Conservation (phyloP, 2,888 invertebrate species). For the Pachymerium ferrugineum region DNA sequence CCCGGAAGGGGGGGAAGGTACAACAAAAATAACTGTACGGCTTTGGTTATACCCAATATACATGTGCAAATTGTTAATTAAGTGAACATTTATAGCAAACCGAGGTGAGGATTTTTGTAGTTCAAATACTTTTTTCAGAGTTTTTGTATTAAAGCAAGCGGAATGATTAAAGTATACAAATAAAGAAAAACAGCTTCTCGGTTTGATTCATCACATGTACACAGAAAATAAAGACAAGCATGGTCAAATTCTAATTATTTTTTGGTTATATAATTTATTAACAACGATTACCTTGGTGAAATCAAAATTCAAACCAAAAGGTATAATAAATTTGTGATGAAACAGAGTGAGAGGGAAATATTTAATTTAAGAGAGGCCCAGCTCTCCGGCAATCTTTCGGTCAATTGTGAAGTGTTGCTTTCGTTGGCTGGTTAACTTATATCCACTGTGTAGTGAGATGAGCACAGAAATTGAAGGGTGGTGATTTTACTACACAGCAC, state of each 20-base stretch:
- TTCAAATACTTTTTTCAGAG: background rate
- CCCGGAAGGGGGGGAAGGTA: background rate
- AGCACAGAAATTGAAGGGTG: background rate
- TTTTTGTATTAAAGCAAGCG: background rate
- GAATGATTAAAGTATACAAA: slow-evolving; percentile 7
- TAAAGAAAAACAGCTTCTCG: no score
- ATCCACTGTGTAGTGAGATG: background rate
- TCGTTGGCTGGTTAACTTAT: background rate
- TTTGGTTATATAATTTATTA: background rate
- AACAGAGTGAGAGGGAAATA: background rate
- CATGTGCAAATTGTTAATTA: background rate
- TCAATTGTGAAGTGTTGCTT: background rate
- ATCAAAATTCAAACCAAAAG: background rate
- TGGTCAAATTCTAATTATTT: no score
- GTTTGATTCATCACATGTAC: no score
- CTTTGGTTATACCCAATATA: background rate
- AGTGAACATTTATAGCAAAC: background rate
- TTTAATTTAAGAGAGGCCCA: background rate
- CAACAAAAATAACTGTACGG: background rate
- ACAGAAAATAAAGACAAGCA: no score
- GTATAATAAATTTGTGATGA: background rate
- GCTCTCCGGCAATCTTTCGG: background rate
- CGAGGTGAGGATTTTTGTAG: background rate
- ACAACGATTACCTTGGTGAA: background rate
- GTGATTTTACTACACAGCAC: background rate